Evolutionary conservation across 2,113 vertebrate species (phyloP).

Genomic region (Paramormyrops kingsleyae): DNA sequence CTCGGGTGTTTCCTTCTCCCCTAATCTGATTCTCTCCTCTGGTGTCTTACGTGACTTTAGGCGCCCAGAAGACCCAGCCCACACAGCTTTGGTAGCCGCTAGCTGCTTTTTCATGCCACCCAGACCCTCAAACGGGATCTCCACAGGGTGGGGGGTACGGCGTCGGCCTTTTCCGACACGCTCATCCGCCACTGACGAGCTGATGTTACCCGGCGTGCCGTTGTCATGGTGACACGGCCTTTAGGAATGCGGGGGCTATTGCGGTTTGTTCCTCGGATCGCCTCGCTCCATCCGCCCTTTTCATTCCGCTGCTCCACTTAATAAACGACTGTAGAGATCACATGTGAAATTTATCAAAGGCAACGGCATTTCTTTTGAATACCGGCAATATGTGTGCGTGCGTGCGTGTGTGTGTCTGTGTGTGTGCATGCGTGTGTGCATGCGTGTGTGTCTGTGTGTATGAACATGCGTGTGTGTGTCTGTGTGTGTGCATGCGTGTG

Average conservation of each 20-base stretch:
- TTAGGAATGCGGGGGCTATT: neutral
- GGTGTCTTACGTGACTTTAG: neutral
- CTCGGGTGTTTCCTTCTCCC: neutral
- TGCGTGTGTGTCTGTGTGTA: no score
- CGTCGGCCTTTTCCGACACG: neutral
- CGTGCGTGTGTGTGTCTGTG: no score
- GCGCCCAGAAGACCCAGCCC: neutral
- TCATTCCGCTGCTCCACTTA: neutral
- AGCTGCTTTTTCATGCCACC: neutral
- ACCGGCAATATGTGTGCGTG: neutral
- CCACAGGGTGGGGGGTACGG: neutral
- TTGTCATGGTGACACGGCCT: constrained; percentile 16
- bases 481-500: no score
- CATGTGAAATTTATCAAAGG: neutral
- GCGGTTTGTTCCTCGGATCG: neutral
- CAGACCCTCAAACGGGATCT: neutral
- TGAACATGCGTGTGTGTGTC: neutral
- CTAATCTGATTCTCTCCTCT: neutral
- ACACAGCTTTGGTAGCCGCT: neutral
- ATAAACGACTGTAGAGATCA: constrained; percentile 1
- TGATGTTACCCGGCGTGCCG: neutral
- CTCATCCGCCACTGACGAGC: neutral
- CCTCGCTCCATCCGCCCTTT: neutral
- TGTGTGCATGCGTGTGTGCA: neutral
- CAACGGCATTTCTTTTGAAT: neutral